phyloP scores from a whole-genome alignment of 2,797 vertebrate species.

The Lacerta viridis region DNA sequence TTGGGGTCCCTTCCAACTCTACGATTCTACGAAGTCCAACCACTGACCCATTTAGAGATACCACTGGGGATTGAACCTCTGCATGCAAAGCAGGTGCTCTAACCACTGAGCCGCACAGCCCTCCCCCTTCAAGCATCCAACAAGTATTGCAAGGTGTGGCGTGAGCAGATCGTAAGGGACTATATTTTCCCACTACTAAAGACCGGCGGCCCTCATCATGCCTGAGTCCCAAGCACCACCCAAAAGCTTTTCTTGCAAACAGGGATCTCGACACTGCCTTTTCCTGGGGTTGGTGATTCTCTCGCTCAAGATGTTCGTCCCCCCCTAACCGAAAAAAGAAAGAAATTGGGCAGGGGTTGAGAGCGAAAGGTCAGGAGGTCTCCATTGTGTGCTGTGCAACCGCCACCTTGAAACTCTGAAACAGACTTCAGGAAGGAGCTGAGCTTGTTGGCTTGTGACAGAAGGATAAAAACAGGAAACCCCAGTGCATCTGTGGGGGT shows the following conservation, averaged over 20 bases:
- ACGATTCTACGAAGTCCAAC: too few species aligned
- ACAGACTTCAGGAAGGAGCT: not conserved
- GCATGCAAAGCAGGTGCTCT: too few species aligned
- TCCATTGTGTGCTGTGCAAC: not conserved
- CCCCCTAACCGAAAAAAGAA: too few species aligned
- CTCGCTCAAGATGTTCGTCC: not conserved
- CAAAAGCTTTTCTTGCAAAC: not conserved
- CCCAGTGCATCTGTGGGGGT: not conserved
- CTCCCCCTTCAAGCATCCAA: too few species aligned
- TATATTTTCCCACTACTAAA: too few species aligned
- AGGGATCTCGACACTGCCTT: not conserved
- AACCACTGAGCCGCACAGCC: too few species aligned
- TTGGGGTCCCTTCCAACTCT: too few species aligned
- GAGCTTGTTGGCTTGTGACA: not conserved
- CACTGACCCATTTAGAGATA: too few species aligned
- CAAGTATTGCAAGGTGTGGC: too few species aligned
- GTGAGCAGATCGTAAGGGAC: too few species aligned
- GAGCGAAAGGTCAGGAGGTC: not conserved
- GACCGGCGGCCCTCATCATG: too few species aligned
- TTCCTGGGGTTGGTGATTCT: not conserved
- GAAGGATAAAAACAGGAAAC: conserved; percentile 41
- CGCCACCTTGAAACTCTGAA: not conserved
- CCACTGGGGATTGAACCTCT: not conserved
- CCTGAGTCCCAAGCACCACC: not conserved
- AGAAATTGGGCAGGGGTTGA: too few species aligned